phyloP scores from a whole-genome alignment of 2,888 invertebrate genomes.

The Himalopsyche kuldschensis region DNA sequence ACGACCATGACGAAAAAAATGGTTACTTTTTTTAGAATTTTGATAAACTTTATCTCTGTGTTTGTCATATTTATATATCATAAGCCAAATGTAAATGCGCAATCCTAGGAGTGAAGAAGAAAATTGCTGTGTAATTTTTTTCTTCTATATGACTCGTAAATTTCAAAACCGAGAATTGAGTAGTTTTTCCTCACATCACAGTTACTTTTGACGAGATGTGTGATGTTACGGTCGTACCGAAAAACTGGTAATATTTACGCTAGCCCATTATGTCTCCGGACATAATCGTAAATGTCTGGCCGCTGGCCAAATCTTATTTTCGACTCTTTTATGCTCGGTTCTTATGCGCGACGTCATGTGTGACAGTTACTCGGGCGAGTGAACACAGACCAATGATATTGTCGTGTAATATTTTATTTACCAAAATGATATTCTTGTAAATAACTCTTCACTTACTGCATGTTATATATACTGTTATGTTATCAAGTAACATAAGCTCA shows the following conservation, averaged over 20 bases:
- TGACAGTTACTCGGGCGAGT: neutral
- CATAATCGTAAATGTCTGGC: slow-evolving; percentile 31
- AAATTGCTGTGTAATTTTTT: neutral
- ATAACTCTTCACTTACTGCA: too few relatives aligned
- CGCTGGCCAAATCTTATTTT: slow-evolving; percentile 23
- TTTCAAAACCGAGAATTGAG: neutral
- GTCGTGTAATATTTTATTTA: neutral
- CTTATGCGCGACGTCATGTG: neutral
- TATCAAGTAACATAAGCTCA: too few relatives aligned
- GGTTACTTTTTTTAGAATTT: too few relatives aligned
- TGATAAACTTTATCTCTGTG: too few relatives aligned
- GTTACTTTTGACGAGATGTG: neutral
- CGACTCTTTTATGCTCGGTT: slow-evolving; percentile 8
- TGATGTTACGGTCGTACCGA: neutral
- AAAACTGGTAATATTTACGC: neutral
- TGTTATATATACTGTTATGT: too few relatives aligned
- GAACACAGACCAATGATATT: neutral
- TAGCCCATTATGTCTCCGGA: slow-evolving; percentile 13
- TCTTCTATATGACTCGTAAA: neutral
- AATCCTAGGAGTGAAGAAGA: neutral
- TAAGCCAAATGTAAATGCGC: too few relatives aligned
- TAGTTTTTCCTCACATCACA: neutral
- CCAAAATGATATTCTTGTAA: neutral
- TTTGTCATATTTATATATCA: too few relatives aligned
- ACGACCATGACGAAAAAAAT: too few relatives aligned